Base-by-base conservation (phyloP, 2,888 invertebrate species). In the Pegoplata infirma region DNA sequence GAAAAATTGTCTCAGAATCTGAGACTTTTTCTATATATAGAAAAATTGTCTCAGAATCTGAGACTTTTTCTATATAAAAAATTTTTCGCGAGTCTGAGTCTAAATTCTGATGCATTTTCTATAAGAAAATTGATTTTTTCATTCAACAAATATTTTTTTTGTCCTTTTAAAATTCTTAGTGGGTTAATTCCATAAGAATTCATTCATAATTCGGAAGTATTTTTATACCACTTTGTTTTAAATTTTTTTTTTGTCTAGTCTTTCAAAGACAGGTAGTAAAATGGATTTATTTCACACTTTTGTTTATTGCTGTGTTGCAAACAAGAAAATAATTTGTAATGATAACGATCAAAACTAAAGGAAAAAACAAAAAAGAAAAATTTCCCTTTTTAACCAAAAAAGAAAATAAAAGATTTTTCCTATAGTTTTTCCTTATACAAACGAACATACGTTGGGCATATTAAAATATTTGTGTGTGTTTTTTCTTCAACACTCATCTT, bases 251-350 rank as follows among this genome's bases (percentile, higher is more conserved):
- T 64, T 49, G 63, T 67, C 58, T 28, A 10, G 25, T n/a, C 55
- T 25, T n/a, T 47, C 16, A 61, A 58, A 71, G 77, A 66, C 87
- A 86, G 86, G 87, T 86, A 86, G 83, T 84, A 81, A 86, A 84
- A 81, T 75, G 47, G 46, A 74, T 82, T 25, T 55, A 69, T 81
- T 83, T 84, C 82, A 81, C 84, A 83, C 82, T 56, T 79, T 83
- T 23, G 21, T 56, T 59, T 56, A 53, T 23, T 36, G 14, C 8
- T 46, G 32, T 53, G 25, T 40, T 28, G 21, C 32, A 51, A 28
- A 40, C 23, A 44, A 16, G 8, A 40, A 40, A 4, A n/a, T 12
- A 40, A 14, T 36, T 61, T 23, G 8, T 32, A 46, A 55, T 28
- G 47, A 61, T 67, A 12, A 76, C 61, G 14, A 53, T 59, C 21